Conservation (phyloP, 2,888 invertebrate species). For the Limenitis camilla region DNA sequence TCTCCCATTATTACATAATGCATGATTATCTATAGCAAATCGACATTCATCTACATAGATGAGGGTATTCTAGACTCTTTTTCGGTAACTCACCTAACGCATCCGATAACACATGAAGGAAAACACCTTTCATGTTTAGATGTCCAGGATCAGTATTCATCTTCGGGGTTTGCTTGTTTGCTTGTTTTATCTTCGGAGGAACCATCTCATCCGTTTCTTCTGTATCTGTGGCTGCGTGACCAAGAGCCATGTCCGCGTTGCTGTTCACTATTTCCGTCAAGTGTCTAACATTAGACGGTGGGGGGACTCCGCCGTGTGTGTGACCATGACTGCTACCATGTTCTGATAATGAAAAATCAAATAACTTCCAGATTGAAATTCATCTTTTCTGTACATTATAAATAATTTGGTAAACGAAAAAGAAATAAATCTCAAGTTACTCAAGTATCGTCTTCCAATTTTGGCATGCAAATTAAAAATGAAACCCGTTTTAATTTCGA, state of each 20-base stretch:
- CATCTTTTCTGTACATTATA: too few relatives aligned
- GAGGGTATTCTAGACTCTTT: too few relatives aligned
- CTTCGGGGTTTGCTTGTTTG: slow-evolving; percentile 51
- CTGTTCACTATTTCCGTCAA: slow-evolving; percentile 66
- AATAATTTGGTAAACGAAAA: slow-evolving; percentile 7
- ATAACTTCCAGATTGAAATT: too few relatives aligned
- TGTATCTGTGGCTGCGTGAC: slow-evolving; percentile 58
- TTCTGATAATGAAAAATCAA: slow-evolving; percentile 58
- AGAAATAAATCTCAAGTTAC: slow-evolving; percentile 11
- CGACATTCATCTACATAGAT: too few relatives aligned
- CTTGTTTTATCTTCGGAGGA: slow-evolving; percentile 45
- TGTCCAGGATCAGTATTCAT: slow-evolving; percentile 78
- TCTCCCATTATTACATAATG: too few relatives aligned
- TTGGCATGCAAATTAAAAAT: slow-evolving; percentile 9
- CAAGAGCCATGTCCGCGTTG: slow-evolving; percentile 65
- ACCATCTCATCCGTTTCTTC: slow-evolving; percentile 70
- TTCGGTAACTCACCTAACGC: slow-evolving; percentile 82
- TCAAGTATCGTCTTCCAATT: slow-evolving; percentile 12
- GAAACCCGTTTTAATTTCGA: slow-evolving; percentile 19
- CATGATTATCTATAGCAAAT: too few relatives aligned
- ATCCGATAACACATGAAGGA: slow-evolving; percentile 97
- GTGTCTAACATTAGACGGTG: slow-evolving; percentile 63
- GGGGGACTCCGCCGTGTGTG: slow-evolving; percentile 76
- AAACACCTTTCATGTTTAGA: slow-evolving; percentile 99
- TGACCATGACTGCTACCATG: slow-evolving; percentile 82